Evolutionary conservation across 1,140 invertebrate species (phyloP).

Genomic region (Pygmarrhopalites habei): DNA sequence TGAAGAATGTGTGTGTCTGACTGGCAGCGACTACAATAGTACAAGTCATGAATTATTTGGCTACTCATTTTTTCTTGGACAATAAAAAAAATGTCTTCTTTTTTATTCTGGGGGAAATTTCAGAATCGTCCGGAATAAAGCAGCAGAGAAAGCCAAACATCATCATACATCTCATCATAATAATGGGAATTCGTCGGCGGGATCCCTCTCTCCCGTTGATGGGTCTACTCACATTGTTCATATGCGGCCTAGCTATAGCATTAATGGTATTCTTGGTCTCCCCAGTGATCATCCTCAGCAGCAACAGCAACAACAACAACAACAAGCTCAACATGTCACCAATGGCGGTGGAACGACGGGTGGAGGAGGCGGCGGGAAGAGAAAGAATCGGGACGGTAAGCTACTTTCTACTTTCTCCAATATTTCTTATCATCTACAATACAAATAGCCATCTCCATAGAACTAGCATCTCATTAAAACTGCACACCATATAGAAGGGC

Average conservation of each 20-base stretch:
- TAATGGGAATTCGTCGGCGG: slow-evolving; percentile 17
- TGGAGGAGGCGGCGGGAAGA: slow-evolving; percentile 11
- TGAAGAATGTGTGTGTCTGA: too few species aligned
- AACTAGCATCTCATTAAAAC: too few species aligned
- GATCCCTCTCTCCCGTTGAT: slow-evolving; percentile 36
- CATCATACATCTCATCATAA: slow-evolving; percentile 50
- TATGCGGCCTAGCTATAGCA: slow-evolving; percentile 64
- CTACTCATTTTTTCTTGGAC: too few species aligned
- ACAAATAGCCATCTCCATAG: too few species aligned
- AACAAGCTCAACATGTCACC: slow-evolving; percentile 10
- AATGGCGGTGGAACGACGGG: not conserved
- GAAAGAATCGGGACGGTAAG: slow-evolving; percentile 36
- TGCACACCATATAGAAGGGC: too few species aligned
- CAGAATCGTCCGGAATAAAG: slow-evolving; percentile 93
- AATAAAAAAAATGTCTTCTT: too few species aligned
- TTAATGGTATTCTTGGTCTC: slow-evolving; percentile 90
- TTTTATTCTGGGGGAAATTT: too few species aligned
- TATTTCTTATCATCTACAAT: too few species aligned
- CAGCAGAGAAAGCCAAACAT: slow-evolving; percentile 89
- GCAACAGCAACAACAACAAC: slow-evolving; percentile 12
- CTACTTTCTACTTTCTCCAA: not conserved
- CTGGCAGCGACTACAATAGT: too few species aligned
- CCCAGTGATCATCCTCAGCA: slow-evolving; percentile 14
- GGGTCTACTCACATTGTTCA: slow-evolving; percentile 45
- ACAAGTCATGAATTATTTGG: too few species aligned